These are phyloP conservation scores for Aradus depressus DNA, from an alignment of 2,888 invertebrate species.

Conservation along the genomic window DNA sequence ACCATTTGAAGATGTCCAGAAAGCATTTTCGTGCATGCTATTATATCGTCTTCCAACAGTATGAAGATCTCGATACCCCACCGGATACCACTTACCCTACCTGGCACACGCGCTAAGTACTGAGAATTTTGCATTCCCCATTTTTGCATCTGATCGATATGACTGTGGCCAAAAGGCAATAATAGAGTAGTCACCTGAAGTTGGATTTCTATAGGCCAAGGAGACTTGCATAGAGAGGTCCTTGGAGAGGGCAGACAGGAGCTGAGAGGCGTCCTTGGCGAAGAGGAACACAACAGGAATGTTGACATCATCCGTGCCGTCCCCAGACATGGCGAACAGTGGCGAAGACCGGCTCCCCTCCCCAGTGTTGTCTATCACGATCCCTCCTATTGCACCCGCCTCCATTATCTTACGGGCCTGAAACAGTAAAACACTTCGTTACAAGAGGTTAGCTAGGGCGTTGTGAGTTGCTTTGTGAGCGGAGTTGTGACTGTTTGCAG, in stretches of 20 bases:
- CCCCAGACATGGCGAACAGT: slow-evolving; percentile 94
- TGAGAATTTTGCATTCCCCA: no score
- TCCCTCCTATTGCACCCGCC: slow-evolving; percentile 61
- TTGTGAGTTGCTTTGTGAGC: no score
- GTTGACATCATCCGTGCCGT: slow-evolving; percentile 71
- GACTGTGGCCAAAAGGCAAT: neutral
- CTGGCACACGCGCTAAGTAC: no score
- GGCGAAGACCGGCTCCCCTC: slow-evolving; percentile 54
- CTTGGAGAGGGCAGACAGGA: slow-evolving; percentile 29
- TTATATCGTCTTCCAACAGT: no score
- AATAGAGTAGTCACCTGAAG: slow-evolving; percentile 11
- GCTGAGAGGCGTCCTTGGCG: slow-evolving; percentile 52
- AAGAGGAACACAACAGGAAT: slow-evolving; percentile 90
- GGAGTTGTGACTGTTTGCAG: no score
- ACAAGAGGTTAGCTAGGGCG: no score
- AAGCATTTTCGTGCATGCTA: no score
- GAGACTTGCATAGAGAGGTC: slow-evolving; percentile 30
- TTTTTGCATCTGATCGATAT: no score
- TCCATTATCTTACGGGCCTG: slow-evolving; percentile 55
- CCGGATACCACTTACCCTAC: no score
- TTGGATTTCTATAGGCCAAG: slow-evolving; percentile 26
- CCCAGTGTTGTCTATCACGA: slow-evolving; percentile 64
- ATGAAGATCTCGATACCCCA: no score
- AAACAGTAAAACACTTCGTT: no score
- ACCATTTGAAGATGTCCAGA: no score